These are phyloP conservation scores for Drosophila jambulina DNA, from an alignment of 1,140 invertebrate genomes.

Conservation along the genomic window DNA sequence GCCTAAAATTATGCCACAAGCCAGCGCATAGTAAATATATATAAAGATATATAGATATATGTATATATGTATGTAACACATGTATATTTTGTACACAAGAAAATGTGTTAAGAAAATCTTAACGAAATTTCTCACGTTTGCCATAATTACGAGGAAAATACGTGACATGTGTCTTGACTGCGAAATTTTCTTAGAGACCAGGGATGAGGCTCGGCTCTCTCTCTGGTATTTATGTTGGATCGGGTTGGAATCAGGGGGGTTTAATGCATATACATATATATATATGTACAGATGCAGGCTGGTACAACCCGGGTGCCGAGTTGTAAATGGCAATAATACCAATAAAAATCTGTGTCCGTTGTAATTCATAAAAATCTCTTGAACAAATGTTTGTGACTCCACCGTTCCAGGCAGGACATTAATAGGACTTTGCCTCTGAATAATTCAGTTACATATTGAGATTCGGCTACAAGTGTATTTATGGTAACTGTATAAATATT, in stretches of 20 bases:
- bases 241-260: constrained; percentile 2
- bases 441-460: constrained; percentile 30
- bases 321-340: constrained; percentile 72
- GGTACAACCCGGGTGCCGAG: constrained; percentile 31
- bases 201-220: background rate
- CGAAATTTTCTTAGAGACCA: constrained; percentile 54
- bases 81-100: constrained; percentile 5
- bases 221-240: background rate
- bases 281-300: constrained; percentile 3
- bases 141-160: constrained; percentile 83
- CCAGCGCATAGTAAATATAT: constrained; percentile 4
- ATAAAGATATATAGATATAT: constrained; percentile 1
- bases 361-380: constrained; percentile 82
- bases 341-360: constrained; percentile 75
- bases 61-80: background rate
- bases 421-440: constrained; percentile 53
- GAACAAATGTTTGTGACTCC: constrained; percentile 73
- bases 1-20: constrained; percentile 69
- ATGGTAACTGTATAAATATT: background rate
- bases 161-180: constrained; percentile 84
- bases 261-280: constrained; percentile 34
- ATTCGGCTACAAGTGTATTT: constrained; percentile 7
- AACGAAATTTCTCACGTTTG: constrained; percentile 84
- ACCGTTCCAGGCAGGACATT: constrained; percentile 26
- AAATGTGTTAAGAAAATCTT: constrained; percentile 83